phyloP scores from a whole-genome alignment of 2,113 vertebrate genomes.

The Sinocyclocheilus grahami region DNA sequence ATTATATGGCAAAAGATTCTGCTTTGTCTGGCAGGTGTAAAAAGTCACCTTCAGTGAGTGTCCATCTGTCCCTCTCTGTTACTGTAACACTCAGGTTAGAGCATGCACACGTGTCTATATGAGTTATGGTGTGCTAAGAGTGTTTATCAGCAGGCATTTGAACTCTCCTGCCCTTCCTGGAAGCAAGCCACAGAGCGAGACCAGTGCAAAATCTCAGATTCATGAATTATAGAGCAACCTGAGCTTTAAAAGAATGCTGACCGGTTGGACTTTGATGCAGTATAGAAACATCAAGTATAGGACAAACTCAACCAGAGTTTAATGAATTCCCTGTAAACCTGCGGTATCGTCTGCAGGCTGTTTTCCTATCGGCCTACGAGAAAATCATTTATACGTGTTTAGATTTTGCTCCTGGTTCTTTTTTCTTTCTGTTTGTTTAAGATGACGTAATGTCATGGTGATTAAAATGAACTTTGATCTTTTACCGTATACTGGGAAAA shows the following conservation, averaged over 20 bases:
- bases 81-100: neutral
- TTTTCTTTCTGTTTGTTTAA: slow-evolving; percentile 11
- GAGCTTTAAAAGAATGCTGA: slow-evolving; percentile 34
- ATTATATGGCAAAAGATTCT: neutral
- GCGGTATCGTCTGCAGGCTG: neutral
- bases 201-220: neutral
- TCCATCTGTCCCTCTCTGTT: slow-evolving; percentile 1
- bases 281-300: slow-evolving; percentile 5
- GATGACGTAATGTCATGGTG: neutral
- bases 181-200: neutral
- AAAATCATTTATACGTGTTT: neutral
- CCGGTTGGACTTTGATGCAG: slow-evolving; percentile 11
- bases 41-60: slow-evolving; percentile 17
- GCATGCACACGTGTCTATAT: neutral
- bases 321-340: slow-evolving; percentile 2
- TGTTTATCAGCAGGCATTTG: slow-evolving; percentile 24
- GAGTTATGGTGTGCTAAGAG: slow-evolving; percentile 10
- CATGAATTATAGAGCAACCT: slow-evolving; percentile 26
- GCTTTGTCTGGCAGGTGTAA: slow-evolving; percentile 43
- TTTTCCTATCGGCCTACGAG: neutral
- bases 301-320: slow-evolving; percentile 4
- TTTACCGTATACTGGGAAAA: neutral
- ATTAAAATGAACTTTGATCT: slow-evolving; percentile 17
- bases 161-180: slow-evolving; percentile 3
- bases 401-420: neutral